Conservation (phyloP, 2,797 vertebrate species). For the Enteromius treurensis region DNA sequence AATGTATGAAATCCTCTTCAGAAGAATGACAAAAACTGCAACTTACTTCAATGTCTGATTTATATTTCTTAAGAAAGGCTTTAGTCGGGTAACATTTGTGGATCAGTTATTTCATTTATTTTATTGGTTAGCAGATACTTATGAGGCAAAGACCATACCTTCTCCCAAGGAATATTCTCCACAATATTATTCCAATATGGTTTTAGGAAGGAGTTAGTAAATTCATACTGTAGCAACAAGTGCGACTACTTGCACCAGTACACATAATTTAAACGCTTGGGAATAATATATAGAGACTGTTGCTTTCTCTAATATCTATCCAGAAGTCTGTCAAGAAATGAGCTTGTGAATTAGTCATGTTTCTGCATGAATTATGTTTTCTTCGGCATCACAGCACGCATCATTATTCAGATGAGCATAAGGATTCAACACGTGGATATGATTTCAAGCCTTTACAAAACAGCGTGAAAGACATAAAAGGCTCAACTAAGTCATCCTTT, state of each 20-base stretch:
- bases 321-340: neutral
- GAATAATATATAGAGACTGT: neutral
- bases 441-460: slow-evolving; percentile 69
- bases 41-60: no score
- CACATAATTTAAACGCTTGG: neutral
- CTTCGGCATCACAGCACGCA: slow-evolving; percentile 40
- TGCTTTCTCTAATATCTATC: neutral
- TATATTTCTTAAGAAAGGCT: no score
- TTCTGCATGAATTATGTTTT: slow-evolving; percentile 39
- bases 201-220: neutral
- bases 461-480: slow-evolving; percentile 28
- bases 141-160: no score
- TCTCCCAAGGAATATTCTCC: no score
- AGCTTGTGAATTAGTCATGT: slow-evolving; percentile 26
- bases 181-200: no score
- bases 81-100: no score
- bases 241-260: neutral
- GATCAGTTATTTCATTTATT: no score
- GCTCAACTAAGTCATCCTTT: neutral
- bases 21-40: no score
- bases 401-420: slow-evolving; percentile 59
- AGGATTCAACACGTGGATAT: slow-evolving; percentile 69
- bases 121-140: no score
- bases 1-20: no score
- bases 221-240: neutral